Base-by-base conservation (phyloP, 2,113 vertebrate genomes). In the Trematocara variabile region DNA sequence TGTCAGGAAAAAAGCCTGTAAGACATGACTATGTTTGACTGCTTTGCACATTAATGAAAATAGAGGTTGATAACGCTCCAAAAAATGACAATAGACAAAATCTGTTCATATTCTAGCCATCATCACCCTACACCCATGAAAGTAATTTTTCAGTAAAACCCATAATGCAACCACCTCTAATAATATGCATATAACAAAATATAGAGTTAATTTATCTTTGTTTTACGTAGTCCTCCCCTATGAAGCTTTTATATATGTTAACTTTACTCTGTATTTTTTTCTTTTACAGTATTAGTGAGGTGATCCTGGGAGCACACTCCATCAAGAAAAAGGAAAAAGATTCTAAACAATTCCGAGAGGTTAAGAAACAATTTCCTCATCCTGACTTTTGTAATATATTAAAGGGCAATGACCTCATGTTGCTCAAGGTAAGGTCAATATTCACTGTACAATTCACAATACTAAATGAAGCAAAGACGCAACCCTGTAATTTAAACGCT, bases 221-320 rank as follows among this genome's bases (percentile, higher is more conserved):
- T 63, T 63, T 63, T 39, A 39, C 0, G 2, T 12, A 7, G 18
- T 39, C 60, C 1, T 65, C 18, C 18, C 1, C n/a, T 14, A 5
- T 44, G 12, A 70, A 25, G 37, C 20, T 44, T 70, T 70, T 44
- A 44, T 48, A 18, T 30, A 30, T 48, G 22, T 0, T 16, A 48
- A 75, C 8, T n/a, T 16, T 73, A 46, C 5, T 46, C 0, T 46
- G 63, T 22, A 25, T 44, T 70, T 48, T 79, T 7, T 65, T 3
- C 4, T 20, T 4, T 50, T 68, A 2, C 82, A 94, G 92, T 1
- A 44, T 91, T 2, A 48, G 52, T 5, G 58, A 34, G 7, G 96
- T 95, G 68, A 2, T 55, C 20, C 90, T 96, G 34, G 96, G 96
- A 30, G 93, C 94, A 3, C 94, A 96, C 22, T 73, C 39, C 13